phyloP scores from a whole-genome alignment of 2,113 vertebrate genomes.

The Otis tarda region DNA sequence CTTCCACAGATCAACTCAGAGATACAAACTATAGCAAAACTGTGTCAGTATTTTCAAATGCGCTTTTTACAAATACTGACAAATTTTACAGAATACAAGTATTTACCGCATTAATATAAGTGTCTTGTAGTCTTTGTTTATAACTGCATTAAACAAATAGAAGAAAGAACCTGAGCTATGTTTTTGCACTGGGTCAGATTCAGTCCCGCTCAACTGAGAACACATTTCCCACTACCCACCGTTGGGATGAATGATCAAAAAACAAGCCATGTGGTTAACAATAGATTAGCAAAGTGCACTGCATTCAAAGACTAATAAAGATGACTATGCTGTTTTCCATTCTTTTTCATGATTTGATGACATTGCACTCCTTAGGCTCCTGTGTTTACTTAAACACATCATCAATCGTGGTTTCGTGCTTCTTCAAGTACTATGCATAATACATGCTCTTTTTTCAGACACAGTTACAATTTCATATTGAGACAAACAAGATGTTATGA shows the following conservation, averaged over 20 bases:
- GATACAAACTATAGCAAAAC: not conserved
- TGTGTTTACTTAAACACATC: constrained; percentile 56
- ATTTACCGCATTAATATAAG: not conserved
- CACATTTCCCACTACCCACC: not conserved
- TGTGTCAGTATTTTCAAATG: not conserved
- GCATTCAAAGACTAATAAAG: constrained; percentile 35
- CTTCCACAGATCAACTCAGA: not conserved
- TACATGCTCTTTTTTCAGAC: not conserved
- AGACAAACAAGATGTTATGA: not conserved
- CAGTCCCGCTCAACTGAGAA: not conserved
- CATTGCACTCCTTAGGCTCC: constrained; percentile 36
- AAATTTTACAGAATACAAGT: not conserved
- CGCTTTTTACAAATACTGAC: not conserved
- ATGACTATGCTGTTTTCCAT: constrained; percentile 19
- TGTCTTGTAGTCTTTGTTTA: not conserved
- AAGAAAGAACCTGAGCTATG: constrained; percentile 8
- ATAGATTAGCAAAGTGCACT: constrained; percentile 27
- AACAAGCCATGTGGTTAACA: constrained; percentile 40
- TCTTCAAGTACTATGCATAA: not conserved
- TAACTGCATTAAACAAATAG: not conserved
- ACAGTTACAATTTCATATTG: not conserved
- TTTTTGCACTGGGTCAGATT: constrained; percentile 1
- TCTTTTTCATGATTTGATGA: constrained; percentile 42
- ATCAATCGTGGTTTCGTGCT: not conserved
- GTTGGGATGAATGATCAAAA: constrained; percentile 22